Evolutionary conservation across 2,888 invertebrate genomes (phyloP), one percentile per base, ranked within the genome.

Genomic region (Drosophila ezoana): DNA sequence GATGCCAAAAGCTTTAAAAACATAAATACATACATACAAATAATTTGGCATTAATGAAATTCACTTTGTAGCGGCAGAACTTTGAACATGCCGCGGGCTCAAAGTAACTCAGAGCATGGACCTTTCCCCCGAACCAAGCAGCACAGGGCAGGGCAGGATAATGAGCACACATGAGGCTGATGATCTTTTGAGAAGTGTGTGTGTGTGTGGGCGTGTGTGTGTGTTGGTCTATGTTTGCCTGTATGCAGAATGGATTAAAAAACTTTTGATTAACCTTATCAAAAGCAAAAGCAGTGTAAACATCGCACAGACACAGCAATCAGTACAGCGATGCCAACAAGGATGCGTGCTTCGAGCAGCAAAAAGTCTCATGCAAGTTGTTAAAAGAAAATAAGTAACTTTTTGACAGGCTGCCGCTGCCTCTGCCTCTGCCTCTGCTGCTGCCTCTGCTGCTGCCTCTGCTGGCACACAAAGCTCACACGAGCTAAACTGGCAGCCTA

Each of bases 261-360:
- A 79, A 84, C 89, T 89, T 89, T 89, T 89, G 90, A 89, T 90
- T 90, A 89, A 89, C 90, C 88, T 89, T 89, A 89, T 89, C 90
- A 87, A 89, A 88, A 87, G 89, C 81, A 79, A 86, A 86, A 81
- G 83, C 85, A 80, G 76, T 84, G 85, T 85, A 87, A 85, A 85
- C 85, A 85, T 69, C 80, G 61, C 72, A 87, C 65, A 81, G 77
- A 72, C 79, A 56, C 54, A 72, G 82, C 83, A 83, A 83, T 86
- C 83, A 86, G 83, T 70, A 67, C 72, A 61, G 64, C 52, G 47
- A 41, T 41, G 59, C 52, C 20, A 45, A 49, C 51, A 62, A 54
- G 56, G 57, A 69, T 54, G 61, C 65, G 47, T 51, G 54, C 47
- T 41, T 54, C 32, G n/a, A 59, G 63, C 40, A 40, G 56, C 79